Evolutionary conservation across 1,140 invertebrate species (phyloP).

Genomic region (Drosophila mauritiana): DNA sequence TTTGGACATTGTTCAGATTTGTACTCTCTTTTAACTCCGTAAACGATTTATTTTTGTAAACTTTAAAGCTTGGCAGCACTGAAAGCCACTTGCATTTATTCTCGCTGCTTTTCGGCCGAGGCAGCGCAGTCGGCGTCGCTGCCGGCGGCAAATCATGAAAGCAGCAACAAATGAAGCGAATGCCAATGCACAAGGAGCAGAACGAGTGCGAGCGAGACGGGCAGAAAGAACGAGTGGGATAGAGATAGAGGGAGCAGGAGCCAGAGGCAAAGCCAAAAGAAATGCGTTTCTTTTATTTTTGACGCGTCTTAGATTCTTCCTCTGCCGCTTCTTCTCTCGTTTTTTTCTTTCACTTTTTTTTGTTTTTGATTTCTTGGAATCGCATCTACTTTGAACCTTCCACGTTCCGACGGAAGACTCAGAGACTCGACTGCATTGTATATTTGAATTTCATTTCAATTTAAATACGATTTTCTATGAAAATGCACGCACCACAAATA

Average conservation of each 20-base stretch:
- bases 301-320: constrained; percentile 78
- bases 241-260: constrained; percentile 9
- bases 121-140: constrained; percentile 63
- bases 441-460: constrained; percentile 83
- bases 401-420: constrained; percentile 62
- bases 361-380: constrained; percentile 77
- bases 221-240: constrained; percentile 4
- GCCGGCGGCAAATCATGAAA: constrained; percentile 79
- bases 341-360: constrained; percentile 7
- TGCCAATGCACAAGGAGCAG: constrained; percentile 46
- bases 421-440: constrained; percentile 65
- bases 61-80: constrained; percentile 19
- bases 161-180: constrained; percentile 57
- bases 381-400: constrained; percentile 79
- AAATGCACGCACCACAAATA: constrained; percentile 78
- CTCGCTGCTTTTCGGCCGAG: constrained; percentile 65
- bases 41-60: not conserved
- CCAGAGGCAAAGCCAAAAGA: constrained; percentile 56
- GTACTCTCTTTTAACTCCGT: no score
- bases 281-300: constrained; percentile 79
- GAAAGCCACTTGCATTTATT: constrained; percentile 36
- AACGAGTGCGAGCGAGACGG: not conserved
- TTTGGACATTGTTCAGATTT: no score
- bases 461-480: constrained; percentile 83
- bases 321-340: constrained; percentile 14